A percentile compares a stretch with the other conserved stretches of the same genome.
phyloP scores from a whole-genome alignment of 2,113 vertebrate genomes.

The Blennius ocellaris region DNA sequence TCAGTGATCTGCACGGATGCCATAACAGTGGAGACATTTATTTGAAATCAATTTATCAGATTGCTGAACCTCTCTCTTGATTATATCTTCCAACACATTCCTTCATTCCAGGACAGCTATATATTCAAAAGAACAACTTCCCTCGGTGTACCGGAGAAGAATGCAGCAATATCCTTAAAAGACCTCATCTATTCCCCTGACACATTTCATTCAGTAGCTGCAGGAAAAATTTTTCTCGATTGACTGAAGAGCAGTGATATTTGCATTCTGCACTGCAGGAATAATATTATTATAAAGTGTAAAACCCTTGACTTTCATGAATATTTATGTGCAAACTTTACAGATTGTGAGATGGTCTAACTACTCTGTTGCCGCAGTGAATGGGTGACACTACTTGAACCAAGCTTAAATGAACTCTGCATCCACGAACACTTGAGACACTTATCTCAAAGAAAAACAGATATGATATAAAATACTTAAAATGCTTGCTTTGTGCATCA shows the following conservation, averaged over 20 bases:
- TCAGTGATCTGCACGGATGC: constrained; percentile 18
- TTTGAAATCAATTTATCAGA: constrained; percentile 35
- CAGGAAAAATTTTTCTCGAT: constrained; percentile 36
- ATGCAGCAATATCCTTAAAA: constrained; percentile 22
- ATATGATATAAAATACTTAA: not conserved
- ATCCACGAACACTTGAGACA: constrained; percentile 25
- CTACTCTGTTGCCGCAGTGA: constrained; percentile 25
- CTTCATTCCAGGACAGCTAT: constrained; percentile 18
- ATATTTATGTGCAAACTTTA: constrained; percentile 37
- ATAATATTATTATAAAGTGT: constrained; percentile 38
- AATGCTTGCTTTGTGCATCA: not conserved
- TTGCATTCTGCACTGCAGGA: constrained; percentile 33
- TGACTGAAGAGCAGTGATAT: constrained; percentile 44
- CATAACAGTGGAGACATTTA: constrained; percentile 26
- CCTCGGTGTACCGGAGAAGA: constrained; percentile 22
- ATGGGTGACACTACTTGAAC: constrained; percentile 53
- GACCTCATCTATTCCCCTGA: constrained; percentile 19
- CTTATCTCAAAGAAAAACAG: constrained; percentile 15
- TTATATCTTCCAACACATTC: constrained; percentile 13
- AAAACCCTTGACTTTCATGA: constrained; percentile 43
- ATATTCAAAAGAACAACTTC: constrained; percentile 18
- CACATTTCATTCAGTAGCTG: constrained; percentile 35
- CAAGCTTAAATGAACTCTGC: constrained; percentile 31
- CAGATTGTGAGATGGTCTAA: constrained; percentile 26
- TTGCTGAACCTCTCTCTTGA: constrained; percentile 19